Percentiles rank a stretch among this genome's conserved stretches.
These are phyloP conservation scores for Pachyuromys duprasi DNA, from an alignment of 2,797 vertebrate genomes.

Conservation along the genomic window DNA sequence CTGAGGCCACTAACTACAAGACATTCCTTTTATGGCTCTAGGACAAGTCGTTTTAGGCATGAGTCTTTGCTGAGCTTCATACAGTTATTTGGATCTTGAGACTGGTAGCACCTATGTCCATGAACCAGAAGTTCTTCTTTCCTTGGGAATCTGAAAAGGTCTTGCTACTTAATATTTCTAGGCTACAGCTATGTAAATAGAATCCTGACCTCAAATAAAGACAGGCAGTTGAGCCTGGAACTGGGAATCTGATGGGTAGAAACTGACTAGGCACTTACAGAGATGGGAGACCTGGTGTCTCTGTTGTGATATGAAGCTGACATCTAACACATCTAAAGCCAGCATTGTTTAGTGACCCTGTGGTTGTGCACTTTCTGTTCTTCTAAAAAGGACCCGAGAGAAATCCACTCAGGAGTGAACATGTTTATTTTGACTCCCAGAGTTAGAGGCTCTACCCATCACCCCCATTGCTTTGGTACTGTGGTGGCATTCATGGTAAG, in stretches of 20 bases:
- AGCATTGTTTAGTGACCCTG: not conserved
- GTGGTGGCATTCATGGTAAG: not conserved
- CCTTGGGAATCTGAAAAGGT: not conserved
- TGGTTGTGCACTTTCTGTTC: not conserved
- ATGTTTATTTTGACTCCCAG: not conserved
- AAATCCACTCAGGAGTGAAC: not conserved
- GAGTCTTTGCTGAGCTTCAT: not conserved
- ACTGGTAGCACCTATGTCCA: not conserved
- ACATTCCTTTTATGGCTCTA: not conserved
- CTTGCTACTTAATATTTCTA: not conserved
- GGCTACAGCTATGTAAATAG: not conserved
- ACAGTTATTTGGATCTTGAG: not conserved
- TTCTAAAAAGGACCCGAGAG: not conserved
- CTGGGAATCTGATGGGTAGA: not conserved
- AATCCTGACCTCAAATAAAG: not conserved
- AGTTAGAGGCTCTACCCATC: not conserved
- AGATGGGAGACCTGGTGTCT: not conserved
- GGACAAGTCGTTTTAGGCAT: not conserved
- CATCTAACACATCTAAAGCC: not conserved
- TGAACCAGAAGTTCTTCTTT: not conserved
- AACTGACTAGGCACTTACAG: not conserved
- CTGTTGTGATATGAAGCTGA: not conserved
- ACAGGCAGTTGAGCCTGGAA: accelerated
- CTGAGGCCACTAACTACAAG: no score
- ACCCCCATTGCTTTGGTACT: not conserved